Evolutionary conservation across 2,888 invertebrate genomes (phyloP), one percentile per base, ranked within the genome.

Genomic region (Hypomecis punctinalis): DNA sequence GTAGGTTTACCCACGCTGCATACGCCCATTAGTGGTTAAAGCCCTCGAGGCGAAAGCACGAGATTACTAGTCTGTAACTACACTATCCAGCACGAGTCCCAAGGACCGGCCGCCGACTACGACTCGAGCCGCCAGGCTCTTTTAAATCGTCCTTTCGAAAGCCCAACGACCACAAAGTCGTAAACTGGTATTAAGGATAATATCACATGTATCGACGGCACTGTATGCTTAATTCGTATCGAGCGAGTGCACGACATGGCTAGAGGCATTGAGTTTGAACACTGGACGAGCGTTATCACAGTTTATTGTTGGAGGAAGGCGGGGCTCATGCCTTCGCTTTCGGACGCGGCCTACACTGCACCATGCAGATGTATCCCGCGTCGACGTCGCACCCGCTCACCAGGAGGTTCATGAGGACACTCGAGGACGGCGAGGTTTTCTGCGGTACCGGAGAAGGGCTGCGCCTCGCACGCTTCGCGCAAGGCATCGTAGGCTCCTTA

Each of bases 351-450:
- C 94, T 92, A 87, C 94, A 93, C 80, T 96, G 96, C 86, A 96
- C 95, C 90, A 97, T 94, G 90, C 97, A 97, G 84, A 96, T 95
- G 89, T 98, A 98, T 75, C 98, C 98, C 76, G 98, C 97, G 93
- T 97, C 97, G 86, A 97, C 96, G 91, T 98, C 98, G 91, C 98
- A 98, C 80, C 98, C 98, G 94, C 97, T 98, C 93, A 98, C 97
- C 94, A 98, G 94, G 77, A 98, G 95, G 94, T 98, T 98, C 96
- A 98, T 97, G 82, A 98, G 95, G 84, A 98, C 98, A 89, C 97
- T 96, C 75, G 95, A 96, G 61, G 95, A 95, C 64, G 94, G 94
- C 69, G 84, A 71, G 36, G 83, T 73, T 58, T 80, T 74, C 59
- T 77, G 69, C 62, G 77, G 77, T 10, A 78, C 77, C 9, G 90